Evolutionary conservation across 2,888 invertebrate genomes (phyloP).

Genomic region (Parochlus steinenii): DNA sequence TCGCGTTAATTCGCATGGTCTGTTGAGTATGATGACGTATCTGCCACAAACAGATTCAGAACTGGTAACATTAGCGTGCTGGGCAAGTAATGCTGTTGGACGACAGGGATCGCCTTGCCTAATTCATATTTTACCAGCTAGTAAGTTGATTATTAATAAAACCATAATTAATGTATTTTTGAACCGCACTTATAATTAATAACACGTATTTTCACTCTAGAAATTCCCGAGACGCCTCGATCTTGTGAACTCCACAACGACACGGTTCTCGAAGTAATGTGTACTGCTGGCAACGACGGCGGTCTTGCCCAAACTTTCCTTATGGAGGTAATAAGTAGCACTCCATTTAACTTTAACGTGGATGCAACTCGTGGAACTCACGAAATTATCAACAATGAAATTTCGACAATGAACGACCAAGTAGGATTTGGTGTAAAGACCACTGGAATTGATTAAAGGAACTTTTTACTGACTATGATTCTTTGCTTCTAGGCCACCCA

Average conservation of each 20-base stretch:
- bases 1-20: conserved; percentile 33
- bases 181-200: not conserved
- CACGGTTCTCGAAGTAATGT: conserved; percentile 47
- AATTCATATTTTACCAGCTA: conserved; percentile 64
- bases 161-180: not conserved
- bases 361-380: conserved; percentile 28
- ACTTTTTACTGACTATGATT: conserved; percentile 8
- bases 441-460: conserved; percentile 15
- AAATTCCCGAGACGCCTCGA: conserved; percentile 56
- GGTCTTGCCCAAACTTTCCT: conserved; percentile 69
- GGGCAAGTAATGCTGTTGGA: conserved; percentile 74
- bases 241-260: conserved; percentile 57
- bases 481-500: conserved; percentile 35
- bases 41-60: conserved; percentile 41
- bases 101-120: conserved; percentile 65
- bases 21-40: conserved; percentile 41
- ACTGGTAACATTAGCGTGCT: conserved; percentile 70
- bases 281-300: conserved; percentile 64
- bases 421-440: conserved; percentile 26
- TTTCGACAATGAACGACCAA: conserved; percentile 48
- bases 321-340: conserved; percentile 52
- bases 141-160: conserved; percentile 34
- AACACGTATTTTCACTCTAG: conserved; percentile 30
- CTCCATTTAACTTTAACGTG: conserved; percentile 32
- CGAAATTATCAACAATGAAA: conserved; percentile 35